A percentile compares a stretch with the other conserved stretches of the same genome.
Conservation (phyloP, 2,888 invertebrate species). For the Eupithecia abbreviata region DNA sequence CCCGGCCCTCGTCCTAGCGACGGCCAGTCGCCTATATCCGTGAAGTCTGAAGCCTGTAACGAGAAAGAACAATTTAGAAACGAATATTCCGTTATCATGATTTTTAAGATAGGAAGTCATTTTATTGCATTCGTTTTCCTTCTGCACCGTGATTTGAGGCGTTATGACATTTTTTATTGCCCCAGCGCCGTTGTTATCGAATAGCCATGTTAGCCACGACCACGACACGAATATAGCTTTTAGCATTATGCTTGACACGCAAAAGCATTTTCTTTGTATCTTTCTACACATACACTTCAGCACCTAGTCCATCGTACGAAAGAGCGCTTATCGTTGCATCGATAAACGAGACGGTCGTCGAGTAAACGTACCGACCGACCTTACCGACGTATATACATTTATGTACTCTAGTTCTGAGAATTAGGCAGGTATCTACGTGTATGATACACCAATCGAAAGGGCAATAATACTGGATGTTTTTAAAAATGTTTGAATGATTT, state of each 20-base stretch:
- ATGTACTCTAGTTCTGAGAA: too few relatives aligned
- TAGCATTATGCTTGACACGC: not conserved
- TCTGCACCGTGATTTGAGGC: not conserved
- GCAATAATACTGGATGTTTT: too few relatives aligned
- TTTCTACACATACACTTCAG: not conserved
- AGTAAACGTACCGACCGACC: too few relatives aligned
- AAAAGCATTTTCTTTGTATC: not conserved
- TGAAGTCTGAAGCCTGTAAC: conserved; percentile 92
- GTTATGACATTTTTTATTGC: not conserved
- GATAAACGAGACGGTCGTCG: not conserved
- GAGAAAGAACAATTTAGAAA: conserved; percentile 45
- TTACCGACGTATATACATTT: too few relatives aligned
- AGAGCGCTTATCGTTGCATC: not conserved
- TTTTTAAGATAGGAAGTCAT: not conserved
- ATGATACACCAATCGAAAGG: too few relatives aligned
- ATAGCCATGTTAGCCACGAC: not conserved
- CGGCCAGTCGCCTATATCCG: conserved; percentile 96
- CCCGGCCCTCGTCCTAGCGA: conserved; percentile 86
- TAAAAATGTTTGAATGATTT: too few relatives aligned
- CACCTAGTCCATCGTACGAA: too few relatives aligned
- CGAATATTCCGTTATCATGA: not conserved
- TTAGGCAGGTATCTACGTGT: too few relatives aligned
- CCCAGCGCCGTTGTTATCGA: not conserved
- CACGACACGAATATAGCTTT: not conserved
- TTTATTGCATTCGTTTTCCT: not conserved